Percentiles rank a stretch among this genome's conserved stretches.
Evolutionary conservation across 2,888 invertebrate species (phyloP).

Genomic region (Eudemis profundana): DNA sequence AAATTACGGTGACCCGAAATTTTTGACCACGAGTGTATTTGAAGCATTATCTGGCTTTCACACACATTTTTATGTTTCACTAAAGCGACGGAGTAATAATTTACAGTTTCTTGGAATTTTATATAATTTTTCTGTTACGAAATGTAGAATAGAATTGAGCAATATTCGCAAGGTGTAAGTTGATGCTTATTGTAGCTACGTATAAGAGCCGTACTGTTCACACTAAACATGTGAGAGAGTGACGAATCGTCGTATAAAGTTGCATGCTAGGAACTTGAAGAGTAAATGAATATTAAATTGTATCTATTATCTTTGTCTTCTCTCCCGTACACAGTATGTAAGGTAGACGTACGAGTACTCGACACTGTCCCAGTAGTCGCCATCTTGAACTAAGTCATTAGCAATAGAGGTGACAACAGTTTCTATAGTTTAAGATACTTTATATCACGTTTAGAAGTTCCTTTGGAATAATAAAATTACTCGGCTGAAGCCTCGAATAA

Average conservation of each 20-base stretch:
- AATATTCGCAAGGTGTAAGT: neutral
- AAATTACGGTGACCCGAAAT: too few relatives aligned
- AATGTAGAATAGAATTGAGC: neutral
- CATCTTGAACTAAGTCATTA: too few relatives aligned
- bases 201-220: neutral
- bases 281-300: conserved; percentile 26
- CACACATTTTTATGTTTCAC: conserved; percentile 12
- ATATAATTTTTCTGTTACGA: conserved; percentile 7
- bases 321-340: conserved; percentile 10
- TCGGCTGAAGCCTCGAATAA: too few relatives aligned
- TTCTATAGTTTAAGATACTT: too few relatives aligned
- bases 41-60: conserved; percentile 6
- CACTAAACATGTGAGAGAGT: neutral
- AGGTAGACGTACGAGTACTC: neutral
- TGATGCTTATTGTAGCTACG: neutral
- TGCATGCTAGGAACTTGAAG: conserved; percentile 5
- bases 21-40: too few relatives aligned
- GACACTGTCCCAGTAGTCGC: too few relatives aligned
- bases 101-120: conserved; percentile 11
- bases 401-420: too few relatives aligned
- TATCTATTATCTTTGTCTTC: conserved; percentile 12
- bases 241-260: conserved; percentile 15
- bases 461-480: too few relatives aligned
- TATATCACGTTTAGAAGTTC: too few relatives aligned
- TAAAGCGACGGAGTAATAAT: conserved; percentile 16